Evolutionary conservation across 2,888 invertebrate species (phyloP), one percentile per base, ranked within the genome.

Genomic region (Unio pictorum): DNA sequence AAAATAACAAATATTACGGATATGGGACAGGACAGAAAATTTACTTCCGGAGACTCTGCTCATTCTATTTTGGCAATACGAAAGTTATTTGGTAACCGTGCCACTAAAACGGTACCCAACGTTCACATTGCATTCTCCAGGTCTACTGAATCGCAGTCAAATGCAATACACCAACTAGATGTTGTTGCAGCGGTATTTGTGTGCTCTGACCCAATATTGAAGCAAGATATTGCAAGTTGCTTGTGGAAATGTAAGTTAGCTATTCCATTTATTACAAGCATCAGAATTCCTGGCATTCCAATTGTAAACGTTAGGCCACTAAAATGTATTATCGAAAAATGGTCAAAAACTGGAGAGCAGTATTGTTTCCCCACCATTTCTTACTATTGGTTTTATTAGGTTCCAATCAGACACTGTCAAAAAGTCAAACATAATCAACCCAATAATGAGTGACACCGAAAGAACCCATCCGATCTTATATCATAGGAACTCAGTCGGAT

Each of bases 161-260:
- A 45, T 45, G 45, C 45, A 45, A 45, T 69, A 26, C 69, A 69
- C 56, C 69, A 66, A 1, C 30, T 69, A 20, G 69, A 69, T 58
- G 61, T 69, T 4, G 20, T 55, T 34, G 61, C 56, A 4, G 69
- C 66, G 15, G 64, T 69, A 4, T 69, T 61, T 28, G 23, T 69
- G 34, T 69, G 69, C 45, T 69, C 66, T 61, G 69, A 69, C 55
- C 65, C 65, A 20, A 57, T 61, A 55, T 58, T 66, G 4, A 65
- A 55, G 28, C 69, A 69, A 56, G 69, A 69, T 58, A 34, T 69
- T 57, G 58, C 61, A 4, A n/a, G 34, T 28, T 28, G 61, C 4
- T 18, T 69, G n/a, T 69, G 69, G 69, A 45, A 59, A 57, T 66
- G 69, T 54, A 69, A 66, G 30, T 57, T 69, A 20, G 65, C 64